phyloP scores from a whole-genome alignment of 2,888 invertebrate genomes.

The Atethmia centrago region DNA sequence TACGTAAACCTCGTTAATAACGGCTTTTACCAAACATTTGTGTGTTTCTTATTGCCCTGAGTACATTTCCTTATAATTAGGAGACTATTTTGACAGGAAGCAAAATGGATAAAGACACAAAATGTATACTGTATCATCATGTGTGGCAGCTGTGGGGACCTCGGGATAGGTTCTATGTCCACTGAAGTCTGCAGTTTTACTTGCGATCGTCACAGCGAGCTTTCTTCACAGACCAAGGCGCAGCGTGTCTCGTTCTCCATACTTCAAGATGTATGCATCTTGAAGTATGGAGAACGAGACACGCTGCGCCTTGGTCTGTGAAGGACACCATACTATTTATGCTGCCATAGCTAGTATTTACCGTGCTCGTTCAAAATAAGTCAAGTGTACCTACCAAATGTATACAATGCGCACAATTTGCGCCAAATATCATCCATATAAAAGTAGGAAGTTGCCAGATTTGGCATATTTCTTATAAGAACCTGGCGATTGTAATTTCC shows the following conservation, averaged over 20 bases:
- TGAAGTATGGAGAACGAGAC: neutral
- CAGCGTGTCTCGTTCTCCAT: no score
- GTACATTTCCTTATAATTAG: conserved; percentile 19
- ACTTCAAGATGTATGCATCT: no score
- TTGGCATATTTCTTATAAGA: neutral
- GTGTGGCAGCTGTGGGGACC: neutral
- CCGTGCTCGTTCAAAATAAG: neutral
- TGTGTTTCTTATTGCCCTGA: conserved; percentile 9
- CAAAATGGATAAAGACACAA: neutral
- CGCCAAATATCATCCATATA: neutral
- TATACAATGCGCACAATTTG: neutral
- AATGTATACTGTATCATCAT: neutral
- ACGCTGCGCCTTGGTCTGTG: neutral
- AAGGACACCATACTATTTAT: neutral
- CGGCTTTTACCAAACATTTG: conserved; percentile 24
- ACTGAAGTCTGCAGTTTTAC: neutral
- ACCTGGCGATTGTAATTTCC: neutral
- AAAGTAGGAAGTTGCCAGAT: neutral
- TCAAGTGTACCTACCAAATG: neutral
- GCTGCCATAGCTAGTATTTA: neutral
- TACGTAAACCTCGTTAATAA: conserved; percentile 42
- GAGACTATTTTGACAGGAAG: conserved; percentile 2
- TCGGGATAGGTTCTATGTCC: neutral
- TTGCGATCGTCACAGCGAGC: neutral
- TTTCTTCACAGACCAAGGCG: no score